These are phyloP conservation scores for Pardalotus punctatus DNA, from an alignment of 2,113 vertebrate genomes.

Conservation along the genomic window DNA sequence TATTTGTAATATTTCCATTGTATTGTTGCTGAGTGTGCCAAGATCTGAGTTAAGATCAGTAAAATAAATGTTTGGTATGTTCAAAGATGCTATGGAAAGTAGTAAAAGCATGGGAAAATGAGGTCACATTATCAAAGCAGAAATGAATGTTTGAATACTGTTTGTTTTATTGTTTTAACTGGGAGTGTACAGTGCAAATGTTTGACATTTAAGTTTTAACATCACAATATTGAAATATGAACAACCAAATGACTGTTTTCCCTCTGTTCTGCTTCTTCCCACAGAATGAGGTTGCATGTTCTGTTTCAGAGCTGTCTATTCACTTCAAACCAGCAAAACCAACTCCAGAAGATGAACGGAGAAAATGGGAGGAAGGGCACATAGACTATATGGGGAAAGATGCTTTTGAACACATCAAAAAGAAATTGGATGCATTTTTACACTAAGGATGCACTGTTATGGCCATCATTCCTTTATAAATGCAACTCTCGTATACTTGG, in stretches of 20 bases:
- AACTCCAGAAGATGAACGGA: constrained; percentile 65
- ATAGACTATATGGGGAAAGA: constrained; percentile 85
- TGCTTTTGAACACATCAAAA: constrained; percentile 75
- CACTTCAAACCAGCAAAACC: constrained; percentile 40
- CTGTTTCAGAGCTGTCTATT: constrained; percentile 56
- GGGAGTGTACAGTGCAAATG: background rate
- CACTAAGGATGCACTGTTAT: constrained; percentile 28
- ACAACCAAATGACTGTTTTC: background rate
- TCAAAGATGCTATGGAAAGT: background rate
- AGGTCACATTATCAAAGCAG: background rate
- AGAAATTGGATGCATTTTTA: constrained; percentile 81
- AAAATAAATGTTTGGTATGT: background rate
- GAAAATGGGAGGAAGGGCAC: constrained; percentile 79
- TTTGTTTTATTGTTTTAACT: background rate
- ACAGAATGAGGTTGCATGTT: constrained; percentile 23
- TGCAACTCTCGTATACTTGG: background rate
- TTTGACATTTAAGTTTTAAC: background rate
- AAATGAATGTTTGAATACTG: background rate
- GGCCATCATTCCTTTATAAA: background rate
- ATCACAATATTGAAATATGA: background rate
- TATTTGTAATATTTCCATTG: background rate
- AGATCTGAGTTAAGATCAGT: background rate
- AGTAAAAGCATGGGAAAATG: background rate
- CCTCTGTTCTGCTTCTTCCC: background rate
- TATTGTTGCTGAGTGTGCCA: background rate